Evolutionary conservation across 2,888 invertebrate species (phyloP).

Genomic region (Sycophila texana): DNA sequence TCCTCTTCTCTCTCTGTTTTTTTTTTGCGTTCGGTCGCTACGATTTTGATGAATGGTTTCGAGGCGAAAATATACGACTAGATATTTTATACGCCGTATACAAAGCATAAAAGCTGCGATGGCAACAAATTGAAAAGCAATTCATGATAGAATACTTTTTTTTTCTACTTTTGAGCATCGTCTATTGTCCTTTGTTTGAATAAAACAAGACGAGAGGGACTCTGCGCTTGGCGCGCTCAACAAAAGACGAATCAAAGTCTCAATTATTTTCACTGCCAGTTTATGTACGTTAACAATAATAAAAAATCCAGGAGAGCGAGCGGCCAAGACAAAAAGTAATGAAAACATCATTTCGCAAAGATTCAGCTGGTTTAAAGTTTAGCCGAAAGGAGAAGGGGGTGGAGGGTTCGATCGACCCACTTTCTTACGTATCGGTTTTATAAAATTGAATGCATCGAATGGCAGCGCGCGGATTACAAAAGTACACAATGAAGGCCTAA

Average conservation of each 20-base stretch:
- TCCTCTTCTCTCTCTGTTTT: constrained; percentile 6
- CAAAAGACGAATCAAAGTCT: constrained; percentile 15
- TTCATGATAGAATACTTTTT: constrained; percentile 55
- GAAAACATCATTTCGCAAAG: constrained; percentile 23
- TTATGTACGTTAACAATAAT: not conserved
- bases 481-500: not conserved
- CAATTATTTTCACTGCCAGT: constrained; percentile 18
- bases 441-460: constrained; percentile 35
- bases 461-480: not conserved
- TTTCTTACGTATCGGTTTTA: constrained; percentile 9
- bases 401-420: constrained; percentile 13
- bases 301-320: not conserved
- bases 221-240: constrained; percentile 6
- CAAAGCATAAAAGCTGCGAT: constrained; percentile 30
- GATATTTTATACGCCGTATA: constrained; percentile 33
- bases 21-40: constrained; percentile 39
- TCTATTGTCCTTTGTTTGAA: constrained; percentile 50
- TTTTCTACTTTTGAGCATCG: constrained; percentile 22
- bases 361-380: not conserved
- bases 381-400: not conserved
- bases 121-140: constrained; percentile 57
- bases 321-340: not conserved
- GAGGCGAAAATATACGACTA: constrained; percentile 52
- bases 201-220: constrained; percentile 12
- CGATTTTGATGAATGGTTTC: constrained; percentile 55